A percentile compares a stretch with the other conserved stretches of the same genome.
Evolutionary conservation across 2,888 invertebrate genomes (phyloP).

Genomic region (Catocala nupta): DNA sequence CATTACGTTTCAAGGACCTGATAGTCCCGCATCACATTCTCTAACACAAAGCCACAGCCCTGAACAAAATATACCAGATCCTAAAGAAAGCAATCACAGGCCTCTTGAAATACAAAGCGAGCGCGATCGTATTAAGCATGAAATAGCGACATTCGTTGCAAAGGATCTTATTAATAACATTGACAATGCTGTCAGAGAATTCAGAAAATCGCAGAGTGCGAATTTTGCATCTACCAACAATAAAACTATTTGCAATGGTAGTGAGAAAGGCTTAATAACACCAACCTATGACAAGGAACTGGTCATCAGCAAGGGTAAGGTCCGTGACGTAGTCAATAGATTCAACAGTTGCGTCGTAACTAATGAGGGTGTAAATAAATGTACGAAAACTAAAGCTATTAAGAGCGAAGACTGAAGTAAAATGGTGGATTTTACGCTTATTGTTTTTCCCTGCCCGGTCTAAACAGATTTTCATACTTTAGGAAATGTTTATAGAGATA

Average conservation of each 20-base stretch:
- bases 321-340: constrained; percentile 82
- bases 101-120: constrained; percentile 73
- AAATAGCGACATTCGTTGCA: constrained; percentile 82
- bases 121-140: constrained; percentile 80
- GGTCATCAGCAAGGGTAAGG: constrained; percentile 82
- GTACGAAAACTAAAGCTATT: constrained; percentile 59
- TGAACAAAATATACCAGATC: constrained; percentile 62
- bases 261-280: constrained; percentile 71
- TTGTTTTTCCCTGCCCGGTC: constrained; percentile 56
- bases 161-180: constrained; percentile 82
- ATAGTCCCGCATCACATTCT: constrained; percentile 81
- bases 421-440: constrained; percentile 28
- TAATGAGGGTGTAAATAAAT: constrained; percentile 52
- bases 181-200: constrained; percentile 78
- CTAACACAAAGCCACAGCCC: constrained; percentile 77
- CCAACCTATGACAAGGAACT: constrained; percentile 81
- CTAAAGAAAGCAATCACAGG: constrained; percentile 64
- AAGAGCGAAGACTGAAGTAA: constrained; percentile 67
- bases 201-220: constrained; percentile 78
- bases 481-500: constrained; percentile 44
- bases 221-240: constrained; percentile 60
- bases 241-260: constrained; percentile 68
- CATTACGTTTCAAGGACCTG: constrained; percentile 83
- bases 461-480: constrained; percentile 55
- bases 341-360: constrained; percentile 72